Evolutionary conservation across 2,113 vertebrate species (phyloP), one percentile per base, ranked within the genome.

Genomic region (Rousettus leschenaultii): DNA sequence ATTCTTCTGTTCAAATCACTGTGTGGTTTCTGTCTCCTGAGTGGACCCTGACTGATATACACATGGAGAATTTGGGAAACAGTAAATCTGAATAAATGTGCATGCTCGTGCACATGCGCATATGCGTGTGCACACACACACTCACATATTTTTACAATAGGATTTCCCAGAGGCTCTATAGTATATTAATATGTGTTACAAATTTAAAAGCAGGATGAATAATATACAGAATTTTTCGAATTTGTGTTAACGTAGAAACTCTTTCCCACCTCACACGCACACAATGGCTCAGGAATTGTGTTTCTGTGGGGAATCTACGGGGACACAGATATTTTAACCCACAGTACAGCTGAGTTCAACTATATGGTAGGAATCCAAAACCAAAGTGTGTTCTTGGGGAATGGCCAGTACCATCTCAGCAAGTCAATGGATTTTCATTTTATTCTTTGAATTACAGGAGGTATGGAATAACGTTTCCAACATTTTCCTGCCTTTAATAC

Each of bases 201-300:
- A 43, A 66, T 74, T 48, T 55, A 24, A 86, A 63, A 84, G 15
- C 83, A 28, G 13, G 30, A n/a, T 68, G 55, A 43, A 55, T n/a
- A 13, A 30, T 8, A 53, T 33, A 35, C 2, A 83, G 26, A 71
- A 38, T 80, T 80, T 51, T 43, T 73, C 35, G 94, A 30, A 55
- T 1, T 51, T 75, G 1, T 51, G 28, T 53, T 24, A 48, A 53
- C 14, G 61, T 0, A 70, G 21, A 61, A 22, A 24, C 30, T 5
- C 13, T 35, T 30, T 15, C 61, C 14, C 7, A 2, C 3, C 7
- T 0, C 24, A 30, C 14, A 51, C 12, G 63, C 10, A 48, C 5
- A 48, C 13, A 0, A 18, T 55, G 16, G 8, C 45, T 84, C 4
- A 77, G 30, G 2, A 74, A 33, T 3, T 66, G 14, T 40, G 2